Conservation (phyloP, 2,113 vertebrate genomes). For the Gadus chalcogrammus region DNA sequence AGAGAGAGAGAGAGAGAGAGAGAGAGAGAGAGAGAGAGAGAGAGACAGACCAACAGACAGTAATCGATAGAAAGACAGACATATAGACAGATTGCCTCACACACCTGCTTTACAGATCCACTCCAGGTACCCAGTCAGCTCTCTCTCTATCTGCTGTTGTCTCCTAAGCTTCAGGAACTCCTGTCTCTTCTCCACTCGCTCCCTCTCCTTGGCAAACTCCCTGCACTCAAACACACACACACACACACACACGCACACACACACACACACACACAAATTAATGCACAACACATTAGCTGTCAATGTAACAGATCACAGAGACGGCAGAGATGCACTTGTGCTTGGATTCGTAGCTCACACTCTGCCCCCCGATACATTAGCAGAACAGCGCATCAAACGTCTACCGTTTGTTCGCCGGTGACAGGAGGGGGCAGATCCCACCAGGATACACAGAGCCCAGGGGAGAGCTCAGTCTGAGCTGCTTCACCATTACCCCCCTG, state of each 20-base stretch:
- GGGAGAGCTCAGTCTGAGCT: too few species aligned
- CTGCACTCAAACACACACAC: constrained; percentile 37
- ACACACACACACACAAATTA: not conserved
- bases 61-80: not conserved
- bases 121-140: constrained; percentile 76
- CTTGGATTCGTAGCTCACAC: too few species aligned
- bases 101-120: constrained; percentile 79
- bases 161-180: constrained; percentile 94
- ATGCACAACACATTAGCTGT: not conserved
- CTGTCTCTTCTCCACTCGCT: constrained; percentile 93
- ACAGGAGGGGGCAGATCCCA: too few species aligned
- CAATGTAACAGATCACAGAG: too few species aligned
- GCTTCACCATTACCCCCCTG: too few species aligned
- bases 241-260: not conserved
- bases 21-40: not conserved
- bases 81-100: constrained; percentile 1
- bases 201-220: constrained; percentile 90
- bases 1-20: not conserved
- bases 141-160: constrained; percentile 82
- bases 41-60: not conserved
- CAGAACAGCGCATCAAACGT: too few species aligned
- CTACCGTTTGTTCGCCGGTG: too few species aligned
- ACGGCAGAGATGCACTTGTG: too few species aligned
- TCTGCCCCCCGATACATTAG: too few species aligned
- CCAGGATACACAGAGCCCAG: too few species aligned